These are phyloP conservation scores for Eurystomus glaucurus DNA, from an alignment of 2,797 vertebrate species.

Conservation along the genomic window DNA sequence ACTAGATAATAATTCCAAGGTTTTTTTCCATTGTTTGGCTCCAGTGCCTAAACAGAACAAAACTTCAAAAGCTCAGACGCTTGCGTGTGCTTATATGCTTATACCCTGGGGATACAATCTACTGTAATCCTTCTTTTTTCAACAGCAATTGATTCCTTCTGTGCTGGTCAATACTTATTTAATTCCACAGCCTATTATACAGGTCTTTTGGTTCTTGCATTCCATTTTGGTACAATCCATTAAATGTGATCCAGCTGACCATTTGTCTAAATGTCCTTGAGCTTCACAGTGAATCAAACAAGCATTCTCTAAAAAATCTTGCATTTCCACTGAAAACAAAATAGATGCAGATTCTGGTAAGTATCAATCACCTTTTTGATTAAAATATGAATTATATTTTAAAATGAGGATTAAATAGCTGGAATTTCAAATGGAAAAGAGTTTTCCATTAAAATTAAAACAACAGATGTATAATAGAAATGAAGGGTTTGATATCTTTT, in stretches of 20 bases:
- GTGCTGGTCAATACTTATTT: constrained; percentile 29
- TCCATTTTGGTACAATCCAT: not conserved
- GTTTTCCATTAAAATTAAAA: not conserved
- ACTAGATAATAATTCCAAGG: not conserved
- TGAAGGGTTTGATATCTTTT: not conserved
- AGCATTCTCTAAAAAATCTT: not conserved
- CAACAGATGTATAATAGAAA: not conserved
- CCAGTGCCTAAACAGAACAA: not conserved
- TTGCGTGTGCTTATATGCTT: not conserved
- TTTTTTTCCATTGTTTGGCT: not conserved
- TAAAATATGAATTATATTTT: not conserved
- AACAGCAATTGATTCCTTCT: constrained; percentile 6
- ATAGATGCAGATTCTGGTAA: not conserved
- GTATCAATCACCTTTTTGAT: not conserved
- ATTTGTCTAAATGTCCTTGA: constrained; percentile 16
- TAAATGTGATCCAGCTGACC: not conserved
- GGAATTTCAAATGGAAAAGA: not conserved
- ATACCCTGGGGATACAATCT: not conserved
- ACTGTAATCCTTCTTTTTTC: constrained; percentile 8
- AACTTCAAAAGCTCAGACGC: not conserved
- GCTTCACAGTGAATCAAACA: not conserved
- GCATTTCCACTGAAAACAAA: not conserved
- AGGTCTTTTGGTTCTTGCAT: not conserved
- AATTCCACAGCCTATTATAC: constrained; percentile 10
- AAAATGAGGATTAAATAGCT: not conserved